Base-by-base conservation (phyloP, 2,888 invertebrate genomes). In the Sclerodermus sp. region DNA sequence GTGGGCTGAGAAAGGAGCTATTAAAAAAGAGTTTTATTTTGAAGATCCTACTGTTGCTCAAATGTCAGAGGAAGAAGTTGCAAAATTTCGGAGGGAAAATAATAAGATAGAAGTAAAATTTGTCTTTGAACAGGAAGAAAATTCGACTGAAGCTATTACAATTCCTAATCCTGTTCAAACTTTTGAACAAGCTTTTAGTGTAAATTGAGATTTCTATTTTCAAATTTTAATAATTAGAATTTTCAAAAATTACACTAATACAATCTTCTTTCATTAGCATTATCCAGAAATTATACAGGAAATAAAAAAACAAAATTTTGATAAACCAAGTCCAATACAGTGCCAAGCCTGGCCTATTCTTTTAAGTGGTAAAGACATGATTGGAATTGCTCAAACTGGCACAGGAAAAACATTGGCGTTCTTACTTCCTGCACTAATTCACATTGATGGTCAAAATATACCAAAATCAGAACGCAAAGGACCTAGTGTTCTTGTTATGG, bases 401-500 rank as follows among this genome's bases (percentile, higher is more conserved):
- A 93, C 93, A 14, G 94, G 96, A 0, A 98, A 98, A 81, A 98
- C 98, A 0, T 81, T 98, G 49, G 97, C 96, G 0, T 97, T 96
- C 71, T 80, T 96, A 1, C 76, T 97, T 46, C 97, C 97, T 8
- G 96, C 94, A 10, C 82, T 97, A 63, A 90, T 97, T 60, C 96
- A 97, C 72, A 94, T 95, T 53, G 93, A 94, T 58, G 87, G 87
- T 1, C 97, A 97, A 77, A 81, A 83, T 17, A 82, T 82, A n/a
- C 88, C 91, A 0, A 81, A 89, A 30, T 82, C 84, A 0, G 73
- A 91, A 64, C 81, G 94, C 16, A 82, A 81, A 13, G 95, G 96
- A 0, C 93, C 96, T 0, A 91, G 89, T 49, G 92, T 93, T 0
- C 81, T 97, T 5, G 84, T 97, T 8, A 82, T 97, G 79, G 94